Evolutionary conservation across 2,113 vertebrate genomes (phyloP), one percentile per base, ranked within the genome.

Genomic region (Vulpes lagopus): DNA sequence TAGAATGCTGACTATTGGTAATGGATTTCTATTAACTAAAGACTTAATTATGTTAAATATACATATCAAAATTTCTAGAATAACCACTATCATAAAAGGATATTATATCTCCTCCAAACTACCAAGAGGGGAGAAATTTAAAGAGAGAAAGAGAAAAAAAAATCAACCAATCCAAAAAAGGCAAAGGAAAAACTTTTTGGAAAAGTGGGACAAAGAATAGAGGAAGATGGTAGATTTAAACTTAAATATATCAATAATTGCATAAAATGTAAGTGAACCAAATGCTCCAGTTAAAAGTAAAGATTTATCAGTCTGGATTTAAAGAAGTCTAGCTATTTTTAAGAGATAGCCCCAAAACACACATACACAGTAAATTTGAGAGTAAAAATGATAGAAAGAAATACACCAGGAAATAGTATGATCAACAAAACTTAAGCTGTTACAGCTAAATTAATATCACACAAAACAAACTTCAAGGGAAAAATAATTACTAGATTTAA

Each of bases 251-350:
- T 55, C 38, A 87, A 62, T 60, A 95, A 91, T 35, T 91, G n/a
- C 81, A 23, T 81, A 30, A 93, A 86, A 85, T 90, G 22, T 90
- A 86, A 95, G 59, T 93, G 20, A 73, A 81, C 49, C 79, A 89
- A 80, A 80, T 73, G 30, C 14, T 78, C 67, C 43, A 88, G 32
- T 76, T 89, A 60, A 76, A 78, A 92, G 59, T 38, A n/a, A 67
- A 91, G 57, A 65, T 81, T 87, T 87, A 73, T 87, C 64, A 87
- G 55, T 64, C 64, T 92, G 55, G 17, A 60, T 73, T 92, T 89
- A 69, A 87, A 92, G 43, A 92, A 94, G 30, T 82, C 74, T 55
- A 62, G 71, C 53, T 89, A 78, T 62, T 89, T 95, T 89, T 97
- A 80, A 84, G 23, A 89, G 55, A 62, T 55, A 80, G 23, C 32